These are phyloP conservation scores for Tolmerus cingulatus DNA, from an alignment of 2,888 invertebrate genomes.

Conservation along the genomic window DNA sequence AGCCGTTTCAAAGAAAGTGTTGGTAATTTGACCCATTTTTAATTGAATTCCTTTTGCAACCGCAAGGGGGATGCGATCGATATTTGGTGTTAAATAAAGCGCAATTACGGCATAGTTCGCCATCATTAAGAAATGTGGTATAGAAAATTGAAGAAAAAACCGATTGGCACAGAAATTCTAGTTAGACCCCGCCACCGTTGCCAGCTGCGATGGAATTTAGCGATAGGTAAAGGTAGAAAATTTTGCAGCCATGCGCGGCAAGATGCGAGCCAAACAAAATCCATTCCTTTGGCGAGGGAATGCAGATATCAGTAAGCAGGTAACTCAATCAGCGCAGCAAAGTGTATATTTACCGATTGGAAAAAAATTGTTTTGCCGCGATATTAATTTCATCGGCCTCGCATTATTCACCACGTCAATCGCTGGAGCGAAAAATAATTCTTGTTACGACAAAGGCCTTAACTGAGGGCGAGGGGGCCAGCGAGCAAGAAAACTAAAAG, in stretches of 20 bases:
- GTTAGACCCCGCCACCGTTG: not conserved
- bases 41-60: not conserved
- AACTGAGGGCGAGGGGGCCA: not conserved
- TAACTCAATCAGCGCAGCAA: constrained; percentile 52
- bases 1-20: not conserved
- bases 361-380: constrained; percentile 52
- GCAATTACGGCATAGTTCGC: constrained; percentile 26
- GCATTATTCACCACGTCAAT: constrained; percentile 54
- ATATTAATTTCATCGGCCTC: constrained; percentile 52
- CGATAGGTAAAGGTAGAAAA: not conserved
- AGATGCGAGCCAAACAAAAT: constrained; percentile 25
- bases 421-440: constrained; percentile 52
- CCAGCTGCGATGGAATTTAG: not conserved
- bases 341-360: constrained; percentile 52
- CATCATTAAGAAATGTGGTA: not conserved
- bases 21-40: not conserved
- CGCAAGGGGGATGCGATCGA: not conserved
- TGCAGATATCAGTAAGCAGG: constrained; percentile 43
- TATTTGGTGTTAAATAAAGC: not conserved
- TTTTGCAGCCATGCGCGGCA: constrained; percentile 17
- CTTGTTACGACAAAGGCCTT: constrained; percentile 55
- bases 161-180: constrained; percentile 14
- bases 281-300: constrained; percentile 15
- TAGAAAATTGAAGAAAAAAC: not conserved
- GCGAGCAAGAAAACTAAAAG: not conserved